Evolutionary conservation across 2,888 invertebrate species (phyloP).

Genomic region (Dorcus hopei): DNA sequence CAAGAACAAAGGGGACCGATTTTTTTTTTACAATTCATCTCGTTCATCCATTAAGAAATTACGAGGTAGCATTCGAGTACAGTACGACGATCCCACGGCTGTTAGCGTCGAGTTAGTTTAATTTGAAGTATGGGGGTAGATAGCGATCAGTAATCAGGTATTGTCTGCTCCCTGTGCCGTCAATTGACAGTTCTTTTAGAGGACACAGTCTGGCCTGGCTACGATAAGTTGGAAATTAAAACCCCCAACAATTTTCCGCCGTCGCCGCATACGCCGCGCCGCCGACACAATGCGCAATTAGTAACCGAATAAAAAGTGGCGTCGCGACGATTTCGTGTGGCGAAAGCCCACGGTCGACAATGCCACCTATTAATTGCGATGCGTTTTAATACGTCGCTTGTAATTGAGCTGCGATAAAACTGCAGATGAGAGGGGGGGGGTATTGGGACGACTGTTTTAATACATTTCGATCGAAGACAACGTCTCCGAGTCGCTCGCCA

Average conservation of each 20-base stretch:
- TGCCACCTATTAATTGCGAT: neutral
- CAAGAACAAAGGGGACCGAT: neutral
- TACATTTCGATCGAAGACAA: conserved; percentile 33
- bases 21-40: conserved; percentile 3
- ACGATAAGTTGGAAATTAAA: conserved; percentile 5
- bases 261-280: neutral
- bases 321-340: neutral
- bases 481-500: conserved; percentile 31
- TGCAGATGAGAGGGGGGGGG: conserved; percentile 22
- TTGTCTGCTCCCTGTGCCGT: conserved; percentile 30
- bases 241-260: neutral
- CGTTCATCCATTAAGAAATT: conserved; percentile 8
- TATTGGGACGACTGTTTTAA: conserved; percentile 35
- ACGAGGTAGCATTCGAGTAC: conserved; percentile 1
- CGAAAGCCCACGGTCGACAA: neutral
- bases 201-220: conserved; percentile 7
- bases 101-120: conserved; percentile 30
- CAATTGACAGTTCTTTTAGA: conserved; percentile 29
- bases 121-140: conserved; percentile 37
- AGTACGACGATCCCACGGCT: conserved; percentile 31
- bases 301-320: neutral
- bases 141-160: conserved; percentile 40
- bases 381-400: neutral
- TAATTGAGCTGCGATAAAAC: conserved; percentile 14
- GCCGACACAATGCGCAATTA: neutral